Evolutionary conservation across 2,113 vertebrate species (phyloP).

Genomic region (Taxidea taxus): DNA sequence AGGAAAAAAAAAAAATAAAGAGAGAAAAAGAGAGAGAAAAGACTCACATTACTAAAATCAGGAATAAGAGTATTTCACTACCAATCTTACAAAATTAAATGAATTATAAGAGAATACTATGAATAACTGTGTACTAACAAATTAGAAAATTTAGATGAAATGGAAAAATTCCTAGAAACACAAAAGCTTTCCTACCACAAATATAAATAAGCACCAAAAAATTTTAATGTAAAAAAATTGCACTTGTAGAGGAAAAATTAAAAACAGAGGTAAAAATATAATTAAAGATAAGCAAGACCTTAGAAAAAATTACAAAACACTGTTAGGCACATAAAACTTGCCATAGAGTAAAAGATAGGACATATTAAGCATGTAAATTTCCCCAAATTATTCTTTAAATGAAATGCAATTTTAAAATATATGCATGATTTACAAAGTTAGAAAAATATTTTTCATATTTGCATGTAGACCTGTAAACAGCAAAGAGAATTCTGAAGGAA

Average conservation of each 20-base stretch:
- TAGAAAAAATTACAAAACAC: not conserved
- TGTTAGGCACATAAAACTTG: not conserved
- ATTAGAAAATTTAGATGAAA: not conserved
- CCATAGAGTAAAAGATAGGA: not conserved
- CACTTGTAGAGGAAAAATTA: not conserved
- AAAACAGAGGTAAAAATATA: not conserved
- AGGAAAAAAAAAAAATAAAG: not conserved
- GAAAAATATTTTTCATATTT: not conserved
- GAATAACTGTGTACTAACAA: not conserved
- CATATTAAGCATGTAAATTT: not conserved
- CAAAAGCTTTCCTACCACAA: not conserved
- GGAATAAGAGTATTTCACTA: not conserved
- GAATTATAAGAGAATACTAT: not conserved
- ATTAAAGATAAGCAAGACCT: not conserved
- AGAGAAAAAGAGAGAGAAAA: not conserved
- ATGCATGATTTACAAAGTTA: not conserved
- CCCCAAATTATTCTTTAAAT: not conserved
- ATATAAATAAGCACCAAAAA: not conserved
- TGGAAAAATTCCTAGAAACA: not conserved
- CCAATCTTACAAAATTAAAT: not conserved
- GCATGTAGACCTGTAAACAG: not conserved
- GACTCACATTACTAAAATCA: not conserved
- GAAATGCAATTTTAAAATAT: not conserved
- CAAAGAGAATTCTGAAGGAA: not conserved
- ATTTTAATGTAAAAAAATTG: not conserved